Evolutionary conservation across 2,888 invertebrate genomes (phyloP), one percentile per base, ranked within the genome.

Genomic region (Rhimphoctona megacephalus): DNA sequence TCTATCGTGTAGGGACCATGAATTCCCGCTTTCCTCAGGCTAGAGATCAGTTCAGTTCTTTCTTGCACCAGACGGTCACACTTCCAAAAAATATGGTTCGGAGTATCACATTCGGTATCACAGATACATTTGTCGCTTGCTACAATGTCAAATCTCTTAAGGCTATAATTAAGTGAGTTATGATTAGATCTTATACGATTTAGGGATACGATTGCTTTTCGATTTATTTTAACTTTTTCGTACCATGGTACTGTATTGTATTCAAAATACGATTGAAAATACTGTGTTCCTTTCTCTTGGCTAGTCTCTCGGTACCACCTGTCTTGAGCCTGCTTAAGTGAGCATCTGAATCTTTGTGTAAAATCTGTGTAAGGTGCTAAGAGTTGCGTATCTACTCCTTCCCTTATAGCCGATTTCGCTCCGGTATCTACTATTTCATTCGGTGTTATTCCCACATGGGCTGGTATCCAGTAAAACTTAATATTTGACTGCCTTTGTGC

Each of bases 401-500:
- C 64, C 14, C 17, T 33, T 17, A 64, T 64, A 17, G 64, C 64
- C 11, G 64, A 25, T 14, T 64, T 64, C 17, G 64, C 64, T 4
- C 22, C 64, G 3, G 19, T 17, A 54, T 84, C 80, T 5, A 70
- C 66, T 39, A 43, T 33, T 73, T 84, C 84, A 36, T 83, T 77
- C 0, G 19, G 36, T 19, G 5, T 36, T 17, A 80, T 57, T 17
- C 79, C 79, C 14, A 79, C 54, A 67, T 84, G 80, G 7, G 84
- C 78, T 36, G 84, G 84, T 17, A 73, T 39, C 84, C 84, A 84
- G 36, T 79, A 79, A 8, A 83, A 36, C n/a, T 64, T 36, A 33
- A 79, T n/a, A 0, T 9, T 52, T 52, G 19, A 7, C 11, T 46
- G 11, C 19, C 39, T 66, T 72, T 57, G 43, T 11, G 14, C 19